A percentile compares a stretch with the other conserved stretches of the same genome.
These are phyloP conservation scores for Montipora capricornis DNA, from an alignment of 64 coral and sea anemone species.

Conservation along the genomic window DNA sequence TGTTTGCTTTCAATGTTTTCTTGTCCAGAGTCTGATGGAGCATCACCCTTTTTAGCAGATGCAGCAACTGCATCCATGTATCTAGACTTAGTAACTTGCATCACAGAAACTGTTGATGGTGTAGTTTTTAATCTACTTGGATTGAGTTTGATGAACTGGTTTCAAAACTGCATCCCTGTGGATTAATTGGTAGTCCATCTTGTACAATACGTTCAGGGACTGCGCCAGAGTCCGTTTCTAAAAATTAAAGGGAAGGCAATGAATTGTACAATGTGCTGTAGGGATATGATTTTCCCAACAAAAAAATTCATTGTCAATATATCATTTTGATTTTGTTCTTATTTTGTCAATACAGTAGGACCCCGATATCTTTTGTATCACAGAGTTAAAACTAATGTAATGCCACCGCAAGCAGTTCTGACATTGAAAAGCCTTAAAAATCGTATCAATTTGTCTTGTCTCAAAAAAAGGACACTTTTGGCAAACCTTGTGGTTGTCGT, in stretches of 20 bases:
- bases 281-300: too few species aligned
- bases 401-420: too few species aligned
- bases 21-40: background rate
- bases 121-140: constrained; percentile 12
- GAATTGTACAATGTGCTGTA: too few species aligned
- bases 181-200: background rate
- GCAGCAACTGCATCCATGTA: background rate
- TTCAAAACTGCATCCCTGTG: background rate
- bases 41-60: background rate
- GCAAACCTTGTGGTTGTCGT: too few species aligned
- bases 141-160: constrained; percentile 7
- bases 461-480: too few species aligned
- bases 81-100: background rate
- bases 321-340: too few species aligned
- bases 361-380: too few species aligned
- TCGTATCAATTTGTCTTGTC: too few species aligned
- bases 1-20: background rate
- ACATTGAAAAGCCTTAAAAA: too few species aligned
- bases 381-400: too few species aligned
- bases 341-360: too few species aligned
- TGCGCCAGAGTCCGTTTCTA: background rate
- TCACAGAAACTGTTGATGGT: background rate
- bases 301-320: too few species aligned
- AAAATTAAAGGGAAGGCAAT: background rate
- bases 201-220: constrained; percentile 3